Base-by-base conservation (phyloP, 2,113 vertebrate genomes). In the Ctenomys sociabilis region DNA sequence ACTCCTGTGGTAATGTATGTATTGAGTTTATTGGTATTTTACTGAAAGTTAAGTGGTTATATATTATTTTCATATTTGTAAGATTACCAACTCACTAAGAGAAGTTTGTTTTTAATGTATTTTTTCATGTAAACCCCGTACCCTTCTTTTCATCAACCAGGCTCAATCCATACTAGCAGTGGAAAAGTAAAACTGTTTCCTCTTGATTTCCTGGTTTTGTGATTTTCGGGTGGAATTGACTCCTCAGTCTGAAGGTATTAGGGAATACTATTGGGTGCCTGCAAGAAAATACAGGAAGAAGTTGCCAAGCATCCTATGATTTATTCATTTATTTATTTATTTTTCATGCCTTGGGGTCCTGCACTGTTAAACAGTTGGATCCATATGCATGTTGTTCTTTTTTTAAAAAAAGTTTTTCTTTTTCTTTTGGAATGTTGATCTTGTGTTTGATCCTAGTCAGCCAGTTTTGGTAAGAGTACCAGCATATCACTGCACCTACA, bases 181-280 rank as follows among this genome's bases (percentile, higher is more conserved):
- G 49, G 92, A 61, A 93, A 93, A 86, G 57, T 95, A 94, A 90
- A 95, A 84, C 94, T 3, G 2, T 88, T 68, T 88, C 32, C n/a
- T 91, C 66, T 94, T 89, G 61, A 93, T 94, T 90, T 95, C 91
- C 85, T 95, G 52, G 54, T 95, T 96, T 95, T 95, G 49, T 96
- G 89, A 24, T 88, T 92, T 93, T 96, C 52, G 84, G 40, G 63
- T 95, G 90, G 83, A 73, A 75, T 49, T 87, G 80, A 91, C 81
- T 93, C 32, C 24, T 93, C 30, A 63, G 78, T 83, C 28, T 92
- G 66, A 96, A 93, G 49, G 30, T 82, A 37, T 61, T 77, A 96
- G 91, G 54, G 90, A 94, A 77, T 94, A 57, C 75, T 89, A 83
- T 57, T 57, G 91, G 89, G 54, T 43, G 84, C 70, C 84, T 94